A percentile compares a stretch with the other conserved stretches of the same genome.
Evolutionary conservation across 2,888 invertebrate species (phyloP).

Genomic region (Perithous albicinctus): DNA sequence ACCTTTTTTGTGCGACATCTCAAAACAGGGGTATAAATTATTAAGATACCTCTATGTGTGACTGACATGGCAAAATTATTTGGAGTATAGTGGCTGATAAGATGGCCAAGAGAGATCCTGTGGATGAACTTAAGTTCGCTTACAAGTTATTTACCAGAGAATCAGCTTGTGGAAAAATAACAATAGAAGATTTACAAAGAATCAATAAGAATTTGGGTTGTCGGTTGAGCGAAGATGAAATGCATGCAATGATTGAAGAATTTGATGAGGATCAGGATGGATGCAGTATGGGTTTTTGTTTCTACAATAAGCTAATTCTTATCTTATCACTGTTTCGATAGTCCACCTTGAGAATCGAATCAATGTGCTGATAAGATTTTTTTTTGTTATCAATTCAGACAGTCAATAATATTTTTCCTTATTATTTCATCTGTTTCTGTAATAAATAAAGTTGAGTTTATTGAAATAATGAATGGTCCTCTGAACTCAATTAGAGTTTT

Average conservation of each 20-base stretch:
- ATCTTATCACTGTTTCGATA: not conserved
- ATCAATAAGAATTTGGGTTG: constrained; percentile 68
- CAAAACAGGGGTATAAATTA: too few species aligned
- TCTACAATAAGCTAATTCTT: not conserved
- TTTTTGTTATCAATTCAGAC: not conserved
- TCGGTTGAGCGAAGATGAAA: constrained; percentile 74
- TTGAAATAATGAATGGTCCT: too few species aligned
- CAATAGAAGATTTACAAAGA: constrained; percentile 71
- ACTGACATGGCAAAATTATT: not conserved
- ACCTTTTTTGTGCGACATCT: too few species aligned
- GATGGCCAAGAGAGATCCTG: constrained; percentile 70
- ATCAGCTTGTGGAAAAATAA: constrained; percentile 68
- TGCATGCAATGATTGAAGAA: constrained; percentile 77
- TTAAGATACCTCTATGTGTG: not conserved
- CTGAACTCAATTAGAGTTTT: too few species aligned
- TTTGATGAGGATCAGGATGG: constrained; percentile 75
- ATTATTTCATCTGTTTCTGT: too few species aligned
- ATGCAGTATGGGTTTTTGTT: constrained; percentile 69
- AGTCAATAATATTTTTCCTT: not conserved
- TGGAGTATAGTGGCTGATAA: constrained; percentile 71
- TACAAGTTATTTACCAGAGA: constrained; percentile 72
- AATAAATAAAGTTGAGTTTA: too few species aligned
- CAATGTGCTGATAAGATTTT: not conserved
- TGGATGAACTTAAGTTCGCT: constrained; percentile 74
- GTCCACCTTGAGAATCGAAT: constrained; percentile 1